phyloP scores from a whole-genome alignment of 1,140 invertebrate species.

The Drosophila navojoa region DNA sequence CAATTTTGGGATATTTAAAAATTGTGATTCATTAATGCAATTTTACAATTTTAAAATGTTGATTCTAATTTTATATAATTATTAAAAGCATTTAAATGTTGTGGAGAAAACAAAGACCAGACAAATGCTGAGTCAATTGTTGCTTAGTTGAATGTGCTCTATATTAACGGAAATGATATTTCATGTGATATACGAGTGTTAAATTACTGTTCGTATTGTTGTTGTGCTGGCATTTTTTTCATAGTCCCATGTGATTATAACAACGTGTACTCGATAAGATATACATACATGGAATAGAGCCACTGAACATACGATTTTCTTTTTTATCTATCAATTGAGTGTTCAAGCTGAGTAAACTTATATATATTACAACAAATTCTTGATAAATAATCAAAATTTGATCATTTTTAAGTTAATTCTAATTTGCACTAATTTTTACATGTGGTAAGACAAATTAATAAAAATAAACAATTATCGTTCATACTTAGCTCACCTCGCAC shows the following conservation, averaged over 20 bases:
- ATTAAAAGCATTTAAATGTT: no score
- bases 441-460: background rate
- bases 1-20: no score
- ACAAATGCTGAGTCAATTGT: background rate
- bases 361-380: no score
- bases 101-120: no score
- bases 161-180: conserved; percentile 3
- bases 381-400: background rate
- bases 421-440: background rate
- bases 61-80: no score
- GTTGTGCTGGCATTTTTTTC: background rate
- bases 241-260: background rate
- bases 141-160: background rate
- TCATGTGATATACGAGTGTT: conserved; percentile 21
- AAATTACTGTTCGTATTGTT: conserved; percentile 3
- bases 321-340: background rate
- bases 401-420: background rate
- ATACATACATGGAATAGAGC: background rate
- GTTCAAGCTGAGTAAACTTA: no score
- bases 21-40: no score
- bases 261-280: conserved; percentile 11
- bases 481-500: conserved; percentile 83
- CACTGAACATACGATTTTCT: background rate
- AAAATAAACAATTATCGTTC: conserved; percentile 34
- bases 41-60: no score